These are phyloP conservation scores for Pandemis heparana DNA, from an alignment of 2,888 invertebrate genomes.

Conservation along the genomic window DNA sequence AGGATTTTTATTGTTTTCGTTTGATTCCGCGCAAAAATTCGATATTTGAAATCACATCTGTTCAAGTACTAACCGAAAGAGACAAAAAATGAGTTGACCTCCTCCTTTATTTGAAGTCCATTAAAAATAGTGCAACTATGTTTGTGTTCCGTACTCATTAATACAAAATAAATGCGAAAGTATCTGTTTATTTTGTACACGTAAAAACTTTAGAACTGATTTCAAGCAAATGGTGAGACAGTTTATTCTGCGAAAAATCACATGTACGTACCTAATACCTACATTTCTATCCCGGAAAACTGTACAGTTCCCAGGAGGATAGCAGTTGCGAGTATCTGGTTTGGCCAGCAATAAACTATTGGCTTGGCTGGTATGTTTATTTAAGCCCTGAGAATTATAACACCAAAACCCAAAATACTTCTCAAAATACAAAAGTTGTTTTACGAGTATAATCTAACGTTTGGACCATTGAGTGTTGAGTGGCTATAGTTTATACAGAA, in stretches of 20 bases:
- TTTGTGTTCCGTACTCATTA: background rate
- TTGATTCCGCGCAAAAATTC: too few species aligned
- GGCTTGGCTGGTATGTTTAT: background rate
- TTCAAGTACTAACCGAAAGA: too few species aligned
- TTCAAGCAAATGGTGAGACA: background rate
- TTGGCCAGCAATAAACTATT: background rate
- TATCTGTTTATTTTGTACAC: background rate
- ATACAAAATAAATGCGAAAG: background rate
- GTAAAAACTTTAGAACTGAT: slow-evolving; percentile 1
- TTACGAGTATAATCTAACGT: too few species aligned
- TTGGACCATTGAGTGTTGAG: too few species aligned
- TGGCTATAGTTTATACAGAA: too few species aligned
- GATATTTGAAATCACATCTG: too few species aligned
- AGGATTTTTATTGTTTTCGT: background rate
- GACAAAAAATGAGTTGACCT: too few species aligned
- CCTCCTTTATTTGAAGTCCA: background rate
- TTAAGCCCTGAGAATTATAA: background rate
- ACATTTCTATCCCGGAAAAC: background rate
- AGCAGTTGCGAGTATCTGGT: background rate
- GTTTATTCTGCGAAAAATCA: background rate
- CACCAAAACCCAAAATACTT: too few species aligned
- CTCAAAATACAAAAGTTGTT: too few species aligned
- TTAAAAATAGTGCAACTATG: background rate
- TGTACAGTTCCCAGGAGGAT: background rate
- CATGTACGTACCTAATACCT: too few species aligned